A percentile compares a stretch with the other conserved stretches of the same genome.
Conservation (phyloP, 2,113 vertebrate species). For the Dascyllus trimaculatus region DNA sequence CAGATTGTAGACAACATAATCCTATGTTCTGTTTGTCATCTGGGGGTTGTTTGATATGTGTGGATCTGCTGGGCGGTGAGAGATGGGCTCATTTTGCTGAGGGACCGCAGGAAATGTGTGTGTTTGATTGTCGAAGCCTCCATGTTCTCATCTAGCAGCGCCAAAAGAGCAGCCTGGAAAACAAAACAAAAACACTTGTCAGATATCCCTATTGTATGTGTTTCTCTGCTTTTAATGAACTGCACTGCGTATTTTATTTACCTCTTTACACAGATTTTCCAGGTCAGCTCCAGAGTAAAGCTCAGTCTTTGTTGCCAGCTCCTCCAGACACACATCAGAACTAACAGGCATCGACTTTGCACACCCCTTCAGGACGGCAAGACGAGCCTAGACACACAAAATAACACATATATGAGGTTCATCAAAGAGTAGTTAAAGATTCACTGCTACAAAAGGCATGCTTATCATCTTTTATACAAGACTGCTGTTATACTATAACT, state of each 20-base stretch:
- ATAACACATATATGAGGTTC: background rate
- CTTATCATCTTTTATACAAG: background rate
- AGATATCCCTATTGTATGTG: background rate
- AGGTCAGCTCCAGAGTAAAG: slow-evolving; percentile 95
- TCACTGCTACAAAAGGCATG: background rate
- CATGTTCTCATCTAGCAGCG: slow-evolving; percentile 89
- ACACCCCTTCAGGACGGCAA: slow-evolving; percentile 89
- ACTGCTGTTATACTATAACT: background rate
- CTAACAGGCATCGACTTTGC: slow-evolving; percentile 86
- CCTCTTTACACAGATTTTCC: slow-evolving; percentile 95
- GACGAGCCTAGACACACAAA: slow-evolving; percentile 84
- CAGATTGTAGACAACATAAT: slow-evolving; percentile 1
- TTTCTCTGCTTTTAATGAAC: background rate
- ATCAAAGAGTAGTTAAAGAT: background rate
- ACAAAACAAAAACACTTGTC: slow-evolving; percentile 37
- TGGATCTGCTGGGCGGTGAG: slow-evolving; percentile 86
- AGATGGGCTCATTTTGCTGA: slow-evolving; percentile 88
- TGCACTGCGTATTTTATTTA: slow-evolving; percentile 56
- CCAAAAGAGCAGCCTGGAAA: slow-evolving; percentile 91
- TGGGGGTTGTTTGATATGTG: slow-evolving; percentile 82
- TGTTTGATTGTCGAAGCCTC: slow-evolving; percentile 86
- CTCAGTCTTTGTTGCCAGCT: slow-evolving; percentile 84
- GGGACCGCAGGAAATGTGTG: slow-evolving; percentile 85
- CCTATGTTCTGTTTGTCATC: slow-evolving; percentile 70
- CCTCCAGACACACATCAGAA: slow-evolving; percentile 86